phyloP scores from a whole-genome alignment of 2,113 vertebrate species.

The Eudyptes chrysolophus region DNA sequence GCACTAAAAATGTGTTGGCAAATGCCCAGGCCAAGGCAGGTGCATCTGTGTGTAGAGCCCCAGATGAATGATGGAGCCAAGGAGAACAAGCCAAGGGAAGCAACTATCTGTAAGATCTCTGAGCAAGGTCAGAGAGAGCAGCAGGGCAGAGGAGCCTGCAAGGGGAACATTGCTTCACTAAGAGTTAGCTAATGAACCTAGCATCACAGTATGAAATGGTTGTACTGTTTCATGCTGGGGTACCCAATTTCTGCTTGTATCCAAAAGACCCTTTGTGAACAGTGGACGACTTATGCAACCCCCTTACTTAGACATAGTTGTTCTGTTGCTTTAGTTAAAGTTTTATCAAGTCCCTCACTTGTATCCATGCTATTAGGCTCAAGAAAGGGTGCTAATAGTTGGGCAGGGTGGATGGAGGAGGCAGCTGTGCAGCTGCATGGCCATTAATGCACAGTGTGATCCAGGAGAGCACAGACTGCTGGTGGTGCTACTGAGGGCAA shows the following conservation, averaged over 20 bases:
- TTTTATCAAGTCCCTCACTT: background rate
- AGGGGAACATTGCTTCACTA: background rate
- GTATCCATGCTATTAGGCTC: background rate
- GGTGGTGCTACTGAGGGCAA: background rate
- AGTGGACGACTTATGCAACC: background rate
- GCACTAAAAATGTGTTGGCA: background rate
- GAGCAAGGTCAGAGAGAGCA: background rate
- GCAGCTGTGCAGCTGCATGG: background rate
- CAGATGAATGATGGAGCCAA: background rate
- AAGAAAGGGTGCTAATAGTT: background rate
- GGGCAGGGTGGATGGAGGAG: background rate
- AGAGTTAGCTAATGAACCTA: background rate
- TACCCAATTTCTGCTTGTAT: background rate
- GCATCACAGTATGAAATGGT: background rate
- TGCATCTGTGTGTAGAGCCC: background rate
- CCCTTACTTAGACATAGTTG: background rate
- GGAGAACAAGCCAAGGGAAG: background rate
- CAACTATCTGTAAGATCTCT: background rate
- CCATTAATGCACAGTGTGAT: background rate
- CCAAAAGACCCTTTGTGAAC: background rate
- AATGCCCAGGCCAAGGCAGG: background rate
- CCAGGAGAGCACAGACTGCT: background rate
- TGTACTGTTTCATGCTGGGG: background rate
- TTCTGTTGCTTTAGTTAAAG: background rate
- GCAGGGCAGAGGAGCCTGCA: background rate